Conservation (phyloP, 92 coral and sea anemone genomes). For the Paramuricea clavata region DNA sequence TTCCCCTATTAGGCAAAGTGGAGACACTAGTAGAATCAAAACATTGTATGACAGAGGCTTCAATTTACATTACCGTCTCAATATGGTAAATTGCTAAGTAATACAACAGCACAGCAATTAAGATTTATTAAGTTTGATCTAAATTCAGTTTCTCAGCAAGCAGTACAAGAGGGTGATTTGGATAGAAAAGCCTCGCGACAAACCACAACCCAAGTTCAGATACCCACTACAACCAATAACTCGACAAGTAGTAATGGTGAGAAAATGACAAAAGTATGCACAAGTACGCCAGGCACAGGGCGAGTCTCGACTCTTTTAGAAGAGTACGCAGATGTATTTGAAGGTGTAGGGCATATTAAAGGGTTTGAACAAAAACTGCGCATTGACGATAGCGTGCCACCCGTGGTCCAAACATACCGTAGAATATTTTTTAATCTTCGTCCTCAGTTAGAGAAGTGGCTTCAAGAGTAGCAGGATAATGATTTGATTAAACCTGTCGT, state of each 20-base stretch:
- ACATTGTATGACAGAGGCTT: not conserved
- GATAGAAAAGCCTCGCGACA: not conserved
- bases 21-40: not conserved
- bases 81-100: not conserved
- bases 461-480: slow-evolving; percentile 32
- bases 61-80: not conserved
- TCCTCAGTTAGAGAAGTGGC: slow-evolving; percentile 38
- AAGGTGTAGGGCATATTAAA: not conserved
- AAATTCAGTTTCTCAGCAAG: not conserved
- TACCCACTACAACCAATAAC: not conserved
- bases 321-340: not conserved
- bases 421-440: slow-evolving; percentile 34
- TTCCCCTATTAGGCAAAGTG: not conserved
- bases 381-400: not conserved
- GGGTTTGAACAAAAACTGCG: not conserved
- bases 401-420: slow-evolving; percentile 28
- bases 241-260: not conserved
- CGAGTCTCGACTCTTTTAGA: not conserved
- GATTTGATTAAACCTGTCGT: slow-evolving; percentile 47
- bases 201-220: not conserved
- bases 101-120: not conserved
- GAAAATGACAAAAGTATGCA: not conserved
- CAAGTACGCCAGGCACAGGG: not conserved
- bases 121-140: not conserved
- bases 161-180: too few species aligned